Evolutionary conservation across 2,797 vertebrate species (phyloP), one percentile per base, ranked within the genome.

Genomic region (Darevskia mixta): DNA sequence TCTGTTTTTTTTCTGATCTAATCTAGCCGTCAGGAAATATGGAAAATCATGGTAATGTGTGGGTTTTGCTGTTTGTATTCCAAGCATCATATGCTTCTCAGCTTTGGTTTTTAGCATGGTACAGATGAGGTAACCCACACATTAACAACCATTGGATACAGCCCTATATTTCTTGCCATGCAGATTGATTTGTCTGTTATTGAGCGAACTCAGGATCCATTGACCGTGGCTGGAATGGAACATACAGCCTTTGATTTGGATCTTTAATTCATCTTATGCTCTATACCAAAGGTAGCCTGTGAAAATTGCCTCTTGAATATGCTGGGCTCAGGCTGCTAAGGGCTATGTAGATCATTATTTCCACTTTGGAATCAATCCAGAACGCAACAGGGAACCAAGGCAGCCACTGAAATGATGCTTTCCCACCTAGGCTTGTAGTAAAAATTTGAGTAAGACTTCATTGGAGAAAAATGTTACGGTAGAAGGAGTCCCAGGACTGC

Each of bases 1-100:
- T 73, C 35, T 66, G 35, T 78, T 73, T 64, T 61, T 55, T 71
- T 81, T 41, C 78, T 81, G 86, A 87, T 61, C 49, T 81, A 81
- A 87, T 73, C 67, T 80, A 87, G 61, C 61, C 20, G 38, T 61
- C 35, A 81, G 49, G 67, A 87, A 87, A 79, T 87, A 38, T 72
- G 35, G 49, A 41, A 35, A 87, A 73, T 61, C 71, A 61, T 61
- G 29, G 35, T 38, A 81, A 81, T 73, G 25, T 80, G 78, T 73
- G 35, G 86, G 45, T 43, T 81, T 87, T 81, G 29, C 35, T 64
- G 49, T 73, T 61, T 80, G 35, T 38, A 61, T 72, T 73, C 78
- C 86, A 87, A 73, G 20, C 72, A 87, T 64, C 25, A 81, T 17
- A 73, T 64, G 86, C 45, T 73, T 73, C 49, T 86, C 23, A 10